Evolutionary conservation across 2,113 vertebrate species (phyloP).

Genomic region (Ailurus styani): DNA sequence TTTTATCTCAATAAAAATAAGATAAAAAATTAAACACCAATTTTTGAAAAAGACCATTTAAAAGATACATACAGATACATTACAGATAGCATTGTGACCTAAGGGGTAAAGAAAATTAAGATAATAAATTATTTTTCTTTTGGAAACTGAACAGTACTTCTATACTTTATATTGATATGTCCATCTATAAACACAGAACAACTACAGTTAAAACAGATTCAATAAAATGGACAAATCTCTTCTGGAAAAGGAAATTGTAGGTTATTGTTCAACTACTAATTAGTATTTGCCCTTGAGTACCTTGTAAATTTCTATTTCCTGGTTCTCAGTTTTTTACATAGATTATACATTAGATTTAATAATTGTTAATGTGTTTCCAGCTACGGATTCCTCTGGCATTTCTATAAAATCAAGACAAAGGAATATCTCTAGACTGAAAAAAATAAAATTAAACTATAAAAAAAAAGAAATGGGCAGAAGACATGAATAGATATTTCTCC

Average conservation of each 20-base stretch:
- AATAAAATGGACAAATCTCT: background rate
- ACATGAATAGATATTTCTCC: too few relatives aligned
- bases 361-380: background rate
- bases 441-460: too few relatives aligned
- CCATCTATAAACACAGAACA: background rate
- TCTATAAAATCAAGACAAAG: background rate
- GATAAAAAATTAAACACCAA: background rate
- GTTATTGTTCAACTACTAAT: background rate
- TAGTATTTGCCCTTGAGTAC: background rate
- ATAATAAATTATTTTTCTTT: background rate
- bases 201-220: background rate
- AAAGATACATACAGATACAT: background rate
- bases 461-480: too few relatives aligned
- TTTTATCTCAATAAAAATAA: background rate
- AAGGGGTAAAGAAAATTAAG: background rate
- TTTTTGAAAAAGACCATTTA: background rate
- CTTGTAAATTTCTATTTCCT: background rate
- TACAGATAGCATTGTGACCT: background rate
- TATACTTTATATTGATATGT: background rate
- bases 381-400: background rate
- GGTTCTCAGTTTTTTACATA: background rate
- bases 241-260: background rate
- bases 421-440: background rate
- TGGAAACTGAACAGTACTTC: background rate
- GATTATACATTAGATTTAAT: background rate